Base-by-base conservation (phyloP, 2,113 vertebrate species). In the Sula dactylatra region DNA sequence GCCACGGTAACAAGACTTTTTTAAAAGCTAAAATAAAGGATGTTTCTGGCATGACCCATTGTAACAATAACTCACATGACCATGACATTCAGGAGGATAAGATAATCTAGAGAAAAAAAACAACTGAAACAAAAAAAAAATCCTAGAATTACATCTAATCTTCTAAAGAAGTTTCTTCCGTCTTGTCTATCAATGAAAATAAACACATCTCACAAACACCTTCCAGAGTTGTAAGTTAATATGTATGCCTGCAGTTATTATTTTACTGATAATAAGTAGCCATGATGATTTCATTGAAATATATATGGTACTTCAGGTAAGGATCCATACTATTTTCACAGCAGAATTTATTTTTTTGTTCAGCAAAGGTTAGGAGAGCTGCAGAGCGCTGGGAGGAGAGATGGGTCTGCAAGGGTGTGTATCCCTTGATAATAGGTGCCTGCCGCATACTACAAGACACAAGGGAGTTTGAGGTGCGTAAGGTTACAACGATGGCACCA, bases 31-130 rank as follows among this genome's bases (percentile, higher is more conserved):
- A 73, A 80, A 65, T 56, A 91, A 91, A 78, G 44, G 36, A 69
- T 79, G 32, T 66, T 94, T 45, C 74, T 82, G 71, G 72, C 50
- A 92, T 65, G 62, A 93, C 64, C 83, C 25, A 70, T 54, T 9
- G 25, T 86, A 91, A 74, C 52, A 95, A 93, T 86, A 88, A 67
- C 59, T 88, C 62, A 64, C 80, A 50, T 72, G 72, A 90, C 77
- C 38, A 82, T 74, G 52, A 76, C 36, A 86, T 61, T 80, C 64
- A 66, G 44, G 42, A 91, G 64, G 36, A 65, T 36, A 87, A 77
- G 24, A 62, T 62, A 89, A 82, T 44, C 16, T 34, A 66, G 21
- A 36, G 21, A 1, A 74, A 65, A 61, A 59, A 73, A 77, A 8
- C 5, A 74, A 36, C 8, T 9, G 3, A 29, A 58, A 91, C 44